Percentiles rank a stretch among this genome's conserved stretches.
Conservation (phyloP, 2,888 invertebrate genomes). For the Sisyra terminalis region DNA sequence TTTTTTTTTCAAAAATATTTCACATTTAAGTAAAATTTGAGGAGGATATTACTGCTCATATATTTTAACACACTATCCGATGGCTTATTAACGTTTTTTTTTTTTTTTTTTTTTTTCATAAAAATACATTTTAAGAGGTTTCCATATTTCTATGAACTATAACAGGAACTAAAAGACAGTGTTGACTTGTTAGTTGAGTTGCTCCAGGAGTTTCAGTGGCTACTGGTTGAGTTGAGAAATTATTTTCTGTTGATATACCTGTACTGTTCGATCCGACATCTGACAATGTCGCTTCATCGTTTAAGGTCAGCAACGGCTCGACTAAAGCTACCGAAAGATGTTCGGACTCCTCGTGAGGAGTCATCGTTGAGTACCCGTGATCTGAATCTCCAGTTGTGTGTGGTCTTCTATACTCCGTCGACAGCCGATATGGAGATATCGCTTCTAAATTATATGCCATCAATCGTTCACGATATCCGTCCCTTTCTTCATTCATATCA, state of each 20-base stretch:
- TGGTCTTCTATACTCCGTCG: conserved; percentile 62
- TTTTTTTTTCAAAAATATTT: too few species aligned
- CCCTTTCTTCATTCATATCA: conserved; percentile 41
- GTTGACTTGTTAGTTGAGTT: conserved; percentile 25
- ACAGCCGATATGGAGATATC: conserved; percentile 76
- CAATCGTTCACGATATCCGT: conserved; percentile 47
- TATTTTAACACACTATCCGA: background rate
- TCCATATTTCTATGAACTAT: conserved; percentile 83
- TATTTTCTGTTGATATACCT: conserved; percentile 26
- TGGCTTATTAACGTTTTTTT: too few species aligned
- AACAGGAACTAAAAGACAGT: conserved; percentile 68
- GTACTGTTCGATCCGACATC: conserved; percentile 39
- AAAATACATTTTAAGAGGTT: conserved; percentile 33
- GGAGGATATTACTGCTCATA: background rate
- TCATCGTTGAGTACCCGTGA: conserved; percentile 91
- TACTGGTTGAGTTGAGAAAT: conserved; percentile 10
- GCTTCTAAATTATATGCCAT: conserved; percentile 48
- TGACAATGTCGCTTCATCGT: conserved; percentile 37
- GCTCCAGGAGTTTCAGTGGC: conserved; percentile 14
- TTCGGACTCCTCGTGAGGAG: conserved; percentile 78
- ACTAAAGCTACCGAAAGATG: conserved; percentile 59
- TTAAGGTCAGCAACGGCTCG: conserved; percentile 39
- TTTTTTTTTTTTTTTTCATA: background rate
- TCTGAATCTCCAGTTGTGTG: conserved; percentile 71
- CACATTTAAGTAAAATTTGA: too few species aligned